These are phyloP conservation scores for Stictocephala bisonia DNA, from an alignment of 2,888 invertebrate genomes.

Conservation along the genomic window DNA sequence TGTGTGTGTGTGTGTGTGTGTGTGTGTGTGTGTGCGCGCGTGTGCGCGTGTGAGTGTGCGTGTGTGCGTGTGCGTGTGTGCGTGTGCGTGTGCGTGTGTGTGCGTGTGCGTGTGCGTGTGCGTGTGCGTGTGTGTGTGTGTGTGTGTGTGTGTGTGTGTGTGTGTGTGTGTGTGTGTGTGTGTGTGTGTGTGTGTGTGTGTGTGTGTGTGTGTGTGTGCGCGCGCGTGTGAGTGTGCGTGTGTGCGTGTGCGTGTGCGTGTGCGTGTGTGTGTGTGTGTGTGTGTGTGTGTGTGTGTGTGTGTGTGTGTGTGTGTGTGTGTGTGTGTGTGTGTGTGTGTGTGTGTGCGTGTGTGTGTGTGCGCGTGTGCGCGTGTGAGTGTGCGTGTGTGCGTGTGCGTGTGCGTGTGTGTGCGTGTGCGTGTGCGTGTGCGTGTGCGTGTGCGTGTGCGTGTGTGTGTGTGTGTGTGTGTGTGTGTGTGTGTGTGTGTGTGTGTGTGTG, in stretches of 20 bases:
- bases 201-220: neutral
- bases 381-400: no score
- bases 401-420: no score
- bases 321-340: no score
- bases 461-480: no score
- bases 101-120: neutral
- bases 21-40: no score
- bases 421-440: no score
- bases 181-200: neutral
- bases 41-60: neutral
- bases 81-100: neutral
- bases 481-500: no score
- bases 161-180: neutral
- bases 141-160: neutral
- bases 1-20: no score
- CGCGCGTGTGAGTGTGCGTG: neutral
- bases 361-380: no score
- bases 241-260: neutral
- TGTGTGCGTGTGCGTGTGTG: neutral
- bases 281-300: neutral
- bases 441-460: no score
- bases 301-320: neutral
- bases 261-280: neutral
- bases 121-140: neutral
- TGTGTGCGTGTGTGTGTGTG: no score